phyloP scores from a whole-genome alignment of 2,888 invertebrate genomes.

The Pollenia griseotomentosa region DNA sequence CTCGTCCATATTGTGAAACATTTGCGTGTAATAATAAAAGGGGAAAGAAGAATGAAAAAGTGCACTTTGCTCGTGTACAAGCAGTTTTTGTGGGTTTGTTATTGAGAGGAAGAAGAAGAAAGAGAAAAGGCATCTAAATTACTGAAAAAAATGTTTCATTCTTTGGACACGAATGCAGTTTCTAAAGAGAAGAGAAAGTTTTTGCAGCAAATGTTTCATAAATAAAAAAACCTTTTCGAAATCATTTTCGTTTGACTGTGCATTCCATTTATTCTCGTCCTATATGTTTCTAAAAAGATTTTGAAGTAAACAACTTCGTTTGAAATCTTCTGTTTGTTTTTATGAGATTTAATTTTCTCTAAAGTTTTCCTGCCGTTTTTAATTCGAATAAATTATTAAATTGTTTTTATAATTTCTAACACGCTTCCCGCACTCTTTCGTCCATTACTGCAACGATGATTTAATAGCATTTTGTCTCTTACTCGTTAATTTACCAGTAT shows the following conservation, averaged over 20 bases:
- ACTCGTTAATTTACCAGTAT: slow-evolving; percentile 1
- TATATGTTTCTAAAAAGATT: not conserved
- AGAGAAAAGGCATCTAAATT: too few relatives aligned
- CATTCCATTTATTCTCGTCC: not conserved
- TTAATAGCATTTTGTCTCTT: slow-evolving; percentile 38
- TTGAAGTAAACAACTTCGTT: slow-evolving; percentile 10
- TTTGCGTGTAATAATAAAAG: too few relatives aligned
- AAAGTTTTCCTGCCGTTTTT: slow-evolving; percentile 34
- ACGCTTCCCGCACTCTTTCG: not conserved
- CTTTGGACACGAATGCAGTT: too few relatives aligned
- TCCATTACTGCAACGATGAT: slow-evolving; percentile 44
- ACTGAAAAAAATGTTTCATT: too few relatives aligned
- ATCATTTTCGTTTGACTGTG: not conserved
- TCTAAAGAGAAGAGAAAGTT: too few relatives aligned
- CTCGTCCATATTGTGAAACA: too few relatives aligned
- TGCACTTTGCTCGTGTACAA: too few relatives aligned
- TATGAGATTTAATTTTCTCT: slow-evolving; percentile 31
- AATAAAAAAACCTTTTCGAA: not conserved
- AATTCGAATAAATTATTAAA: slow-evolving; percentile 51
- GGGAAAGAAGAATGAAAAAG: too few relatives aligned
- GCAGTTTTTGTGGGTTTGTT: too few relatives aligned
- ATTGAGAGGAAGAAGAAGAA: too few relatives aligned
- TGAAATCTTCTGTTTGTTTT: not conserved
- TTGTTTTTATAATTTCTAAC: slow-evolving; percentile 23
- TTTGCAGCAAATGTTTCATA: too few relatives aligned